Evolutionary conservation across 2,888 invertebrate species (phyloP).

Genomic region (Anoplius nigerrimus): DNA sequence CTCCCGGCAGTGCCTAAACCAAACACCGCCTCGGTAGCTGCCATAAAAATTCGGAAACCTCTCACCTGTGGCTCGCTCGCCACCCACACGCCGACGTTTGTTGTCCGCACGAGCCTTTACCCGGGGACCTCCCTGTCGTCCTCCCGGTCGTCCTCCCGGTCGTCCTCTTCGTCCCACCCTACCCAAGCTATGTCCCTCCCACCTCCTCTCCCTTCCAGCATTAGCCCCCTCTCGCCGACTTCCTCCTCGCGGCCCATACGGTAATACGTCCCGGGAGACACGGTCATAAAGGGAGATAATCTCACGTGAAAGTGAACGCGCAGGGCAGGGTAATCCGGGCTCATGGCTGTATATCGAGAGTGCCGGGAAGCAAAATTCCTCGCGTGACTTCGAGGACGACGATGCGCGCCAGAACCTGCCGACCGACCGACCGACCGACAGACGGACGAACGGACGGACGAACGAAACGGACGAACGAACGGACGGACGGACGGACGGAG

Average conservation of each 20-base stretch:
- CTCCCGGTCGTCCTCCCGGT: background rate
- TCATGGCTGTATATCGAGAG: conserved; percentile 20
- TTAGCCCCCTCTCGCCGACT: too few relatives aligned
- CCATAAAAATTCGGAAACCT: background rate
- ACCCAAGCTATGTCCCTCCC: background rate
- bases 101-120: too few relatives aligned
- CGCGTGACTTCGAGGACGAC: conserved; percentile 46
- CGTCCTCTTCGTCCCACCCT: conserved; percentile 5
- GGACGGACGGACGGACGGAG: too few relatives aligned
- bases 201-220: conserved; percentile 4
- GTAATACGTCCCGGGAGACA: conserved; percentile 46
- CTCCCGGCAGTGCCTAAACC: too few relatives aligned
- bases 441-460: background rate
- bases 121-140: background rate
- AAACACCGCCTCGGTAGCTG: too few relatives aligned
- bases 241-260: conserved; percentile 10
- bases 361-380: conserved; percentile 44
- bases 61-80: conserved; percentile 25
- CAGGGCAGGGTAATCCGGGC: conserved; percentile 15
- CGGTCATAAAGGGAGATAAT: conserved; percentile 52
- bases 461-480: too few relatives aligned
- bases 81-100: conserved; percentile 1
- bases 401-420: background rate
- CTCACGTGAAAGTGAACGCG: conserved; percentile 52
- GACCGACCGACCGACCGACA: background rate